These are phyloP conservation scores for Muntiacus muntjak DNA, from an alignment of 2,113 vertebrate genomes.

Conservation along the genomic window DNA sequence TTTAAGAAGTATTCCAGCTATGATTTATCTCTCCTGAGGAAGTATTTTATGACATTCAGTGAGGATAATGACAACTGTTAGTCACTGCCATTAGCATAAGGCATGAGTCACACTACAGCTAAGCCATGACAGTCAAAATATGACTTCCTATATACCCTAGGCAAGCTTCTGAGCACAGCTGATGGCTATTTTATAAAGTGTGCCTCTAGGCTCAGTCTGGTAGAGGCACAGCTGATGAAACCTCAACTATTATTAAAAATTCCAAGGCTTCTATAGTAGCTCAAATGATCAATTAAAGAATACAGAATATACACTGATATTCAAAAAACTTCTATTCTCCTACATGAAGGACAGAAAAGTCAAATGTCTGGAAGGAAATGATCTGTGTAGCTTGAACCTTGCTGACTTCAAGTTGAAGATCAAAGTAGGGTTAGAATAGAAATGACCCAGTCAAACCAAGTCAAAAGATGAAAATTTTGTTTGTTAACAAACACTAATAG, in stretches of 20 bases:
- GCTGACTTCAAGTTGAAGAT: constrained; percentile 9
- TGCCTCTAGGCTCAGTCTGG: constrained; percentile 54
- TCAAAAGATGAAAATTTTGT: constrained; percentile 28
- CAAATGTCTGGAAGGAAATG: not conserved
- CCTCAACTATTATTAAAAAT: constrained; percentile 49
- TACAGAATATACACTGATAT: not conserved
- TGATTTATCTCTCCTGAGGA: constrained; percentile 69
- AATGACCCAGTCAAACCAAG: not conserved
- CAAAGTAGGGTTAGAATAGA: constrained; percentile 43
- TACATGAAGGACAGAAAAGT: constrained; percentile 24
- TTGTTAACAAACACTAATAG: not conserved
- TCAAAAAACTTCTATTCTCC: not conserved
- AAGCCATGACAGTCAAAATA: constrained; percentile 72
- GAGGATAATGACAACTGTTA: constrained; percentile 76
- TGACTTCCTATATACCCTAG: constrained; percentile 49
- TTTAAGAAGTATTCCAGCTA: constrained; percentile 71
- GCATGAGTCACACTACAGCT: constrained; percentile 58
- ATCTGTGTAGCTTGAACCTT: not conserved
- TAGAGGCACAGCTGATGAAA: constrained; percentile 71
- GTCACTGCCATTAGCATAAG: constrained; percentile 75
- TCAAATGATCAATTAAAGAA: not conserved
- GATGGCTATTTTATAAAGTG: constrained; percentile 59
- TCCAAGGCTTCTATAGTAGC: not conserved
- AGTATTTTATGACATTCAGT: constrained; percentile 75
- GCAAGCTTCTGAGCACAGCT: constrained; percentile 65